Evolutionary conservation across 2,113 vertebrate species (phyloP).

Genomic region (Pelecanus crispus): DNA sequence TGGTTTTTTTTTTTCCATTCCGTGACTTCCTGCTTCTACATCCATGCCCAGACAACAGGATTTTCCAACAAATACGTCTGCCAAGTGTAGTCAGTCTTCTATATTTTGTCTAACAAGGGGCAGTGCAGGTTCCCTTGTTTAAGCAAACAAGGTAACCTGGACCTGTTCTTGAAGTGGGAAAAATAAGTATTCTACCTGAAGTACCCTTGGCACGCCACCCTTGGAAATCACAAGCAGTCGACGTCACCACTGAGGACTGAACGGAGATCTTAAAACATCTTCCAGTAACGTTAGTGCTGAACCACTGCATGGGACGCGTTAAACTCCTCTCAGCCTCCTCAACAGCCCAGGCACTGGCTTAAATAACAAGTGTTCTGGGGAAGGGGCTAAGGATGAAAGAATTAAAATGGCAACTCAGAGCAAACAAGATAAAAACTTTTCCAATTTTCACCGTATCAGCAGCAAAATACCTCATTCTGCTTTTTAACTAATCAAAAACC

Average conservation of each 20-base stretch:
- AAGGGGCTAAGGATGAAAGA: neutral
- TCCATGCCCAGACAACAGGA: neutral
- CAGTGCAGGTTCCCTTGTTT: neutral
- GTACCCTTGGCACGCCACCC: neutral
- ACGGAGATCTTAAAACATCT: neutral
- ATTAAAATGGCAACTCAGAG: neutral
- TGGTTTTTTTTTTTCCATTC: neutral
- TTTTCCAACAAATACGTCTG: neutral
- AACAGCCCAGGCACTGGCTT: no score
- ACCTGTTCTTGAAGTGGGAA: neutral
- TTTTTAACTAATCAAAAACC: neutral
- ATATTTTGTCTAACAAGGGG: neutral
- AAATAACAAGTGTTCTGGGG: neutral
- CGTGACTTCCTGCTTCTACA: neutral
- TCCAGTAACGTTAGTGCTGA: neutral
- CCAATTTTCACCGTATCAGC: fast-evolving
- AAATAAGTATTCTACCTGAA: neutral
- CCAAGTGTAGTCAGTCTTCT: neutral
- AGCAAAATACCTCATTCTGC: neutral
- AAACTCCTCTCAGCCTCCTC: neutral
- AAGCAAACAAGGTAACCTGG: neutral
- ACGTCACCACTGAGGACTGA: fast-evolving
- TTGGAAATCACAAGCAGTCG: neutral
- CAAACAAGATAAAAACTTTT: neutral
- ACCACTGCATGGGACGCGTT: neutral